Evolutionary conservation across 2,113 vertebrate species (phyloP).

Genomic region (Sturnus vulgaris): DNA sequence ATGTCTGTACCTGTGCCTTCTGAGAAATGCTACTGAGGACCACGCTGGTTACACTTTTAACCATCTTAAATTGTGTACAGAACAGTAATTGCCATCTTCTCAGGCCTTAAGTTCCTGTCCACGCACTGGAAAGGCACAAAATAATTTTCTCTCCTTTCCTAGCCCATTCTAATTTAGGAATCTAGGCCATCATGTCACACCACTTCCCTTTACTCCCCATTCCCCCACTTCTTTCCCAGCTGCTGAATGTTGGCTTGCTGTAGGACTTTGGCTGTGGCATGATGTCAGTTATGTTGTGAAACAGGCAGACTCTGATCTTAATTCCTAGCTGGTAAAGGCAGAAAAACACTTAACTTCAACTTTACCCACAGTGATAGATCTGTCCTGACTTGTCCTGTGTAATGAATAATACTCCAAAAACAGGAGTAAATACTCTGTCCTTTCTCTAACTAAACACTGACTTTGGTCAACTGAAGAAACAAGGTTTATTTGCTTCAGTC

Average conservation of each 20-base stretch:
- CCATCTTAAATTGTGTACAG: not conserved
- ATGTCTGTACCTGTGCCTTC: not conserved
- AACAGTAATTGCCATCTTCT: not conserved
- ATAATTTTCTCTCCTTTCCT: not conserved
- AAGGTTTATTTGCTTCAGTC: not conserved
- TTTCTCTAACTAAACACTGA: not conserved
- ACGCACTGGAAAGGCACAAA: not conserved
- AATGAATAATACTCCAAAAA: not conserved
- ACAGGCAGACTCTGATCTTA: not conserved
- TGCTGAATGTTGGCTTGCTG: not conserved
- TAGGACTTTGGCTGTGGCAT: not conserved
- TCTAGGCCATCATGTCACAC: not conserved
- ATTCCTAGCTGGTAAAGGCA: not conserved
- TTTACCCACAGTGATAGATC: not conserved
- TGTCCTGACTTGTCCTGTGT: not conserved
- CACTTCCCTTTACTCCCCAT: not conserved
- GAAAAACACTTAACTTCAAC: not conserved
- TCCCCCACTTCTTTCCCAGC: not conserved
- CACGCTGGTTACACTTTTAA: not conserved
- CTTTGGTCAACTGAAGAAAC: not conserved
- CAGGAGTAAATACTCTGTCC: not conserved
- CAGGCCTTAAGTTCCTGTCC: not conserved
- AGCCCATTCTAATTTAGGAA: not conserved
- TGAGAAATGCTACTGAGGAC: not conserved
- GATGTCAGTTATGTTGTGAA: not conserved